Evolutionary conservation across 2,113 vertebrate species (phyloP).

Genomic region (Sorex araneus): DNA sequence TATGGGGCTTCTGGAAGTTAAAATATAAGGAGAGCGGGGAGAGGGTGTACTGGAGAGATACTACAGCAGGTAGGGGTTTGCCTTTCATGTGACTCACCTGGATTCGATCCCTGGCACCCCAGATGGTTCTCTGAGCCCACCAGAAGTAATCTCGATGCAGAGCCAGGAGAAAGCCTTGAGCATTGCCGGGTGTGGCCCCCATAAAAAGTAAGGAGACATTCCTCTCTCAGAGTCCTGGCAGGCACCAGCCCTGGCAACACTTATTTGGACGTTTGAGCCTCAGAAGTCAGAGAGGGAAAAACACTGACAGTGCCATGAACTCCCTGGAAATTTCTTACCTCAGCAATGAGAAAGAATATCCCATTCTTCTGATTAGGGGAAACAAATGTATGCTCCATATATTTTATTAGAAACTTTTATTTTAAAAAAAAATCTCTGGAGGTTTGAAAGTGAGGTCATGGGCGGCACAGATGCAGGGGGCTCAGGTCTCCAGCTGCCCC

Average conservation of each 20-base stretch:
- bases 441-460: constrained; percentile 16
- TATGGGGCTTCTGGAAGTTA: background rate
- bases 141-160: too few species aligned
- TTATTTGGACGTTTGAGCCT: background rate
- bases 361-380: background rate
- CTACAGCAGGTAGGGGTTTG: too few species aligned
- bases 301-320: background rate
- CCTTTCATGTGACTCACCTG: too few species aligned
- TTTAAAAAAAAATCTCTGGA: constrained; percentile 10
- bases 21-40: background rate
- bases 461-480: background rate
- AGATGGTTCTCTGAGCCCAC: too few species aligned
- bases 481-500: background rate
- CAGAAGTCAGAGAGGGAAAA: background rate
- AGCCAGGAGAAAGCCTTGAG: too few species aligned
- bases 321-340: background rate
- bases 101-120: too few species aligned
- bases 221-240: background rate
- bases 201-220: background rate
- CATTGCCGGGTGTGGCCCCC: too few species aligned
- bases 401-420: constrained; percentile 77
- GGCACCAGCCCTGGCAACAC: background rate
- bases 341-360: constrained; percentile 2
- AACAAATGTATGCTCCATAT: constrained; percentile 39
- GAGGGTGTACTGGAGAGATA: too few species aligned